Evolutionary conservation across 2,888 invertebrate genomes (phyloP).

Genomic region (Oligia fasciuncula): DNA sequence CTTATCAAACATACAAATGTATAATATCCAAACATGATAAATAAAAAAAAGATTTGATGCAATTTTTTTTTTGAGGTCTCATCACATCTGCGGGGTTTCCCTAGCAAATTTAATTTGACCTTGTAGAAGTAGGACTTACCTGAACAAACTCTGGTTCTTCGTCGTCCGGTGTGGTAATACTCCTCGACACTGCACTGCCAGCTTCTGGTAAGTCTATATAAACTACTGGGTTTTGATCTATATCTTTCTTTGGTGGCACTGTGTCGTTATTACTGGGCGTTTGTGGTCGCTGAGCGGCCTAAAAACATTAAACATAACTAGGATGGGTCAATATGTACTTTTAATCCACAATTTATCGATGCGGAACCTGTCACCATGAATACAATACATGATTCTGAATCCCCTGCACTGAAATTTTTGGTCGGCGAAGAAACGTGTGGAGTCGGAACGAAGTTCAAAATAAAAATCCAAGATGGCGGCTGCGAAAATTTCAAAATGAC

Average conservation of each 20-base stretch:
- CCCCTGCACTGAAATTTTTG: too few relatives aligned
- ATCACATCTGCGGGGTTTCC: not conserved
- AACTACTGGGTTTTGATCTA: conserved; percentile 71
- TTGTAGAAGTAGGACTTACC: conserved; percentile 57
- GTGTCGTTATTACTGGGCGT: conserved; percentile 13
- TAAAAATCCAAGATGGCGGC: too few relatives aligned
- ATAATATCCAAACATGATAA: too few relatives aligned
- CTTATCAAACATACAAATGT: too few relatives aligned
- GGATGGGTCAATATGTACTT: conserved; percentile 26
- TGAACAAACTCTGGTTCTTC: conserved; percentile 72
- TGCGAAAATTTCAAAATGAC: too few relatives aligned
- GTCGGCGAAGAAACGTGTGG: too few relatives aligned
- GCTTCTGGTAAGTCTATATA: conserved; percentile 78
- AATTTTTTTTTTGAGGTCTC: too few relatives aligned
- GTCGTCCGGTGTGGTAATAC: conserved; percentile 26
- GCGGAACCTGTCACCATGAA: too few relatives aligned
- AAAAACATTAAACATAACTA: conserved; percentile 12
- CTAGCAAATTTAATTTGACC: not conserved
- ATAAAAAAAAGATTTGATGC: too few relatives aligned
- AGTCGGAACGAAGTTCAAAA: too few relatives aligned
- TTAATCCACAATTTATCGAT: too few relatives aligned
- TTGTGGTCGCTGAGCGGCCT: conserved; percentile 16
- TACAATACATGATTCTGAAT: too few relatives aligned
- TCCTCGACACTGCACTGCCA: conserved; percentile 69
- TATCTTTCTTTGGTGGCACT: conserved; percentile 59